These are phyloP conservation scores for Formica aserva DNA, from an alignment of 2,888 invertebrate genomes.

Conservation along the genomic window DNA sequence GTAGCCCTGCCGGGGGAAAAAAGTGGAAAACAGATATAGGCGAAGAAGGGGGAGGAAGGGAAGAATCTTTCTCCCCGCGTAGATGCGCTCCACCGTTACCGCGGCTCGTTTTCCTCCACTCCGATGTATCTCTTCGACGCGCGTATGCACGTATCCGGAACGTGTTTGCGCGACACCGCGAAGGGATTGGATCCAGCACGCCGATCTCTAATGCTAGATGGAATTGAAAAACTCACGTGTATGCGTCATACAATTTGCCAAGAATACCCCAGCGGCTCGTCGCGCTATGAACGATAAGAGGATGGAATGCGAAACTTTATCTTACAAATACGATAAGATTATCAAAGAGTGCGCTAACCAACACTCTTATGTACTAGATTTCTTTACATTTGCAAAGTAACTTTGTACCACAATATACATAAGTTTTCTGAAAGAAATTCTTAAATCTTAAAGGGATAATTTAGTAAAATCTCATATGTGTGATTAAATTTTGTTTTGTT, in stretches of 20 bases:
- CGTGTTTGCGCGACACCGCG: conserved; percentile 66
- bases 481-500: not conserved
- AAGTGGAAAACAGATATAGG: conserved; percentile 80
- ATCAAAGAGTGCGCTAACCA: not conserved
- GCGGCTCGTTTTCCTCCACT: conserved; percentile 20
- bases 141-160: conserved; percentile 67
- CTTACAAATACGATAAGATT: conserved; percentile 7
- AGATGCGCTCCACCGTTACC: conserved; percentile 5
- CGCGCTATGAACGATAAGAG: conserved; percentile 2
- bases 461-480: not conserved
- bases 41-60: conserved; percentile 61
- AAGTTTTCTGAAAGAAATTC: not conserved
- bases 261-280: not conserved
- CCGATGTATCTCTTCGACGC: conserved; percentile 58
- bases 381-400: not conserved
- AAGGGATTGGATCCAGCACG: conserved; percentile 62
- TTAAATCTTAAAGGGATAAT: not conserved
- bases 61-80: conserved; percentile 68
- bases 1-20: conserved; percentile 68
- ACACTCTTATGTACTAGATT: not conserved
- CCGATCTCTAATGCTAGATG: conserved; percentile 67
- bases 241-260: not conserved
- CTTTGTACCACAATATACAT: not conserved
- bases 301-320: not conserved
- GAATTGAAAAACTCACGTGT: conserved; percentile 66